Percentiles rank a stretch among this genome's conserved stretches.
phyloP scores from a whole-genome alignment of 2,797 vertebrate genomes.

The Neopelma chrysocephalum region DNA sequence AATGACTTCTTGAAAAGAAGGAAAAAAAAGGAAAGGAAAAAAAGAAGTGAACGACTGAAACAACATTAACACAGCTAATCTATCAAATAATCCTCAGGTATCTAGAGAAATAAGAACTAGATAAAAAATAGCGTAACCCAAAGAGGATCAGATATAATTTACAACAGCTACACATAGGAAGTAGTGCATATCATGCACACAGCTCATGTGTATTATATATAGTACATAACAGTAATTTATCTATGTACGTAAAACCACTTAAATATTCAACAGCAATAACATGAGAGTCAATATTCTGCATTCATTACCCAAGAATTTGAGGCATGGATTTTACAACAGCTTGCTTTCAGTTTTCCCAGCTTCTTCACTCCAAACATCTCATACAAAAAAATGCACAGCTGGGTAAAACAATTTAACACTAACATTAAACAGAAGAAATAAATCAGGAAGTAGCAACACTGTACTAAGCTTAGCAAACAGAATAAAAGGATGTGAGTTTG shows the following conservation, averaged over 20 bases:
- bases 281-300: background rate
- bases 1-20: background rate
- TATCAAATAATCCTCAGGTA: background rate
- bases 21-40: background rate
- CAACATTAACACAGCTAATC: background rate
- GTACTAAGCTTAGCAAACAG: background rate
- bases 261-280: background rate
- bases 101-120: background rate
- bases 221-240: background rate
- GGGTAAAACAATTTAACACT: background rate
- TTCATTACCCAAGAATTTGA: slow-evolving; percentile 9
- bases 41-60: background rate
- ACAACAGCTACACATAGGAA: background rate
- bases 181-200: background rate
- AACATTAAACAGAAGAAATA: slow-evolving; percentile 13
- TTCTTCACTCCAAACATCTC: background rate
- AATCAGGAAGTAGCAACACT: background rate
- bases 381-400: background rate
- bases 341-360: background rate
- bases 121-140: background rate
- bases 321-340: background rate
- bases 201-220: background rate
- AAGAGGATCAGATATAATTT: background rate
- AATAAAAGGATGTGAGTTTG: background rate
- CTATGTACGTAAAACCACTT: background rate